Evolutionary conservation across 53 echinoderm and acorn worm species (phyloP).

Genomic region (Patiria pectinifera): DNA sequence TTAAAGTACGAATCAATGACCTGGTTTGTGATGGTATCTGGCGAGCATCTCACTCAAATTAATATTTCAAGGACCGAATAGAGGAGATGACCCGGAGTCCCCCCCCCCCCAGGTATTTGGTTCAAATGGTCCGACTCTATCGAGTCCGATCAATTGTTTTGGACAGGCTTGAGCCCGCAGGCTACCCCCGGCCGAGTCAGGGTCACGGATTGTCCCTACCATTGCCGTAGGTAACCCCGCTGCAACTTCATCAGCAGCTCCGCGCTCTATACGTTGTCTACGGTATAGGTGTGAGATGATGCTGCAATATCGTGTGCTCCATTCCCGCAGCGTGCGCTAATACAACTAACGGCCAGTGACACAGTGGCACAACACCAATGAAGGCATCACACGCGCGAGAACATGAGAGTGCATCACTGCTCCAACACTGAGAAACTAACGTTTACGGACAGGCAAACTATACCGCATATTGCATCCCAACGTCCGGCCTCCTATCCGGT

Average conservation of each 20-base stretch:
- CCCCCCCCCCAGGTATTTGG: neutral
- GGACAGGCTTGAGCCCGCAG: neutral
- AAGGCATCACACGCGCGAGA: neutral
- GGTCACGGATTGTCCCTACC: constrained; percentile 26
- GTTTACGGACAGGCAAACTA: neutral
- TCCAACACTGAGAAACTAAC: neutral
- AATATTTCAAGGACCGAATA: neutral
- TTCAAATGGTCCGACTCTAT: neutral
- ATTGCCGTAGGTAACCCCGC: no score
- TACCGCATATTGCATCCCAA: neutral
- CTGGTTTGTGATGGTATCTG: no score
- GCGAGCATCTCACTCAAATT: neutral
- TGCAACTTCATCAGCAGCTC: neutral
- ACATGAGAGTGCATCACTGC: neutral
- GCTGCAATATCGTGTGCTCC: neutral
- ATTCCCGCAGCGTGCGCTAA: neutral
- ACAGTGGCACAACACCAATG: neutral
- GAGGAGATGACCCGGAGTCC: constrained; percentile 1
- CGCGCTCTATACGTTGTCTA: neutral
- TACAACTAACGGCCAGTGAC: neutral
- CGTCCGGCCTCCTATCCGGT: neutral
- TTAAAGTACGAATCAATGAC: no score
- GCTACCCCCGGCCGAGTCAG: constrained; percentile 15
- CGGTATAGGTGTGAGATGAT: neutral
- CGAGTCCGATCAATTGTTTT: constrained; percentile 8